Evolutionary conservation across 53 echinoderm and acorn worm genomes (phyloP).

Genomic region (Luidia sarsii): DNA sequence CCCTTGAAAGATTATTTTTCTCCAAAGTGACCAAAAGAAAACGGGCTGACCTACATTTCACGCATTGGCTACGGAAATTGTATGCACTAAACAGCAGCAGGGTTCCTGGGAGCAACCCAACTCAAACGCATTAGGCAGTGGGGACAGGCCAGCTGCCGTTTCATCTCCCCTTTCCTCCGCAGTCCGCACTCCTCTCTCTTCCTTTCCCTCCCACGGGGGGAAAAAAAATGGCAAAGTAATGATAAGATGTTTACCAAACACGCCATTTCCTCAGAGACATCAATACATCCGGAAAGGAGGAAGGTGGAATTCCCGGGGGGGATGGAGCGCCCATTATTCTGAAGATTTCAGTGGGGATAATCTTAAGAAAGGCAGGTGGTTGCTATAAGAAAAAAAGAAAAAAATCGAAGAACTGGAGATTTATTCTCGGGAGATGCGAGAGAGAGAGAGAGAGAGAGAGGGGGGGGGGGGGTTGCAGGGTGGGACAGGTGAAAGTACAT

Average conservation of each 20-base stretch:
- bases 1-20: too few relatives aligned
- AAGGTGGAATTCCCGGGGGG: not conserved
- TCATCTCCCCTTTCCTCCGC: not conserved
- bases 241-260: constrained; percentile 56
- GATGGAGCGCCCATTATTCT: not conserved
- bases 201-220: not conserved
- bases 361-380: constrained; percentile 18
- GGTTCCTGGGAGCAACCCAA: too few relatives aligned
- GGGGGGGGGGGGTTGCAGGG: not conserved
- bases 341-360: not conserved
- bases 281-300: constrained; percentile 42
- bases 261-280: constrained; percentile 53
- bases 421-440: not conserved
- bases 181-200: too few relatives aligned
- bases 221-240: constrained; percentile 16
- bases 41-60: too few relatives aligned
- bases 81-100: constrained; percentile 5
- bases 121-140: constrained; percentile 28
- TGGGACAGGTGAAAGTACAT: too few relatives aligned
- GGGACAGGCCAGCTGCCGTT: constrained; percentile 9
- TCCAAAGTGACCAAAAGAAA: too few relatives aligned
- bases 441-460: constrained; percentile 23
- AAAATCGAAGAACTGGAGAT: constrained; percentile 40
- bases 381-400: too few relatives aligned
- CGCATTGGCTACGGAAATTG: too few relatives aligned